phyloP scores from a whole-genome alignment of 2,797 vertebrate species.

The Siniperca scherzeri region DNA sequence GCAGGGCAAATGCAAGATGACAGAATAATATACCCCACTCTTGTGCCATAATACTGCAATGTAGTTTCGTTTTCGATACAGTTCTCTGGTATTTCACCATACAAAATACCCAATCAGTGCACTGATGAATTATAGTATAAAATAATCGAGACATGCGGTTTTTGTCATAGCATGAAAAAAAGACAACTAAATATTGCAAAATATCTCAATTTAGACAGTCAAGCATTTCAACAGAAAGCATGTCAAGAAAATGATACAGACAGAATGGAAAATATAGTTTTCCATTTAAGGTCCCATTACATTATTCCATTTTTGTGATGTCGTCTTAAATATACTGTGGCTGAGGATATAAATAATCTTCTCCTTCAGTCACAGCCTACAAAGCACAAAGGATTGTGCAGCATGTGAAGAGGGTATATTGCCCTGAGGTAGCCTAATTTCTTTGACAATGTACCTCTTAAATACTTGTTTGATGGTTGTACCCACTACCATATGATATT shows the following conservation, averaged over 20 bases:
- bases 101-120: background rate
- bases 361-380: conserved; percentile 5
- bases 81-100: background rate
- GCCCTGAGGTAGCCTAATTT: conserved; percentile 30
- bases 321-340: conserved; percentile 19
- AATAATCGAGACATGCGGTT: background rate
- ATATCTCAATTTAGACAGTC: conserved; percentile 5
- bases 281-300: conserved; percentile 9
- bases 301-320: conserved; percentile 25
- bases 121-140: background rate
- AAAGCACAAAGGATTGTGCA: conserved; percentile 7
- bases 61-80: conserved; percentile 35
- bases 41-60: conserved; percentile 22
- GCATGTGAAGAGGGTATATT: background rate
- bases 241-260: conserved; percentile 8
- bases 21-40: conserved; percentile 49
- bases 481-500: conserved; percentile 27
- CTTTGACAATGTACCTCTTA: conserved; percentile 41
- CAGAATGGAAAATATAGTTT: conserved; percentile 23
- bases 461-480: conserved; percentile 25
- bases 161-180: conserved; percentile 13
- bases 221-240: conserved; percentile 3
- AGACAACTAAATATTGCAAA: conserved; percentile 18
- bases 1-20: conserved; percentile 50
- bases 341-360: conserved; percentile 16